phyloP scores from a whole-genome alignment of 1,140 invertebrate species.

The Brachystomella parvula region DNA sequence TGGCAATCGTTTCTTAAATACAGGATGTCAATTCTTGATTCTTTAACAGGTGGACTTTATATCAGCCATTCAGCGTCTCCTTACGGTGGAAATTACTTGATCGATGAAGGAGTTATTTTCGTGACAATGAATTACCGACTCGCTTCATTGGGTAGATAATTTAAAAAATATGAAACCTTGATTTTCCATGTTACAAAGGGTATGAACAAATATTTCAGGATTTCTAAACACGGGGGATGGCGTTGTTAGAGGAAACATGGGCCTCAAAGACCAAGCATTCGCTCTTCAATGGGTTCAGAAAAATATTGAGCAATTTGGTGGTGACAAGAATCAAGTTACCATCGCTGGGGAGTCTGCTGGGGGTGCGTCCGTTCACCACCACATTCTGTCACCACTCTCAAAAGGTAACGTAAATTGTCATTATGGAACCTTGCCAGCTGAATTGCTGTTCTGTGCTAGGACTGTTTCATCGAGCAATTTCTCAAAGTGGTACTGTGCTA shows the following conservation, averaged over 20 bases:
- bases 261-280: slow-evolving; percentile 7
- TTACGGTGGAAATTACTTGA: slow-evolving; percentile 11
- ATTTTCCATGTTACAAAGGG: not conserved
- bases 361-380: not conserved
- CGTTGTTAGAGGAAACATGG: not conserved
- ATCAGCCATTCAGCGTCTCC: not conserved
- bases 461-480: slow-evolving; percentile 16
- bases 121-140: slow-evolving; percentile 15
- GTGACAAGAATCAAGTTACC: not conserved
- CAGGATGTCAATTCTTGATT: no score
- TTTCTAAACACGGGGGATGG: slow-evolving; percentile 22
- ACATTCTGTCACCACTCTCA: not conserved
- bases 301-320: not conserved
- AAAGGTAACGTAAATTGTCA: no score
- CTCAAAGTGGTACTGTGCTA: slow-evolving; percentile 16
- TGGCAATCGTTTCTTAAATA: no score
- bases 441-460: not conserved
- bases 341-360: not conserved
- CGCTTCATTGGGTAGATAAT: slow-evolving; percentile 1
- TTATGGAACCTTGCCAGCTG: no score
- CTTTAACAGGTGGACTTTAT: not conserved
- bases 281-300: slow-evolving; percentile 2
- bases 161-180: not conserved
- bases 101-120: slow-evolving; percentile 29
- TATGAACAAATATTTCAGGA: slow-evolving; percentile 1